A percentile compares a stretch with the other conserved stretches of the same genome.
Conservation (phyloP, 2,888 invertebrate genomes). For the Ophonus ardosiacus region DNA sequence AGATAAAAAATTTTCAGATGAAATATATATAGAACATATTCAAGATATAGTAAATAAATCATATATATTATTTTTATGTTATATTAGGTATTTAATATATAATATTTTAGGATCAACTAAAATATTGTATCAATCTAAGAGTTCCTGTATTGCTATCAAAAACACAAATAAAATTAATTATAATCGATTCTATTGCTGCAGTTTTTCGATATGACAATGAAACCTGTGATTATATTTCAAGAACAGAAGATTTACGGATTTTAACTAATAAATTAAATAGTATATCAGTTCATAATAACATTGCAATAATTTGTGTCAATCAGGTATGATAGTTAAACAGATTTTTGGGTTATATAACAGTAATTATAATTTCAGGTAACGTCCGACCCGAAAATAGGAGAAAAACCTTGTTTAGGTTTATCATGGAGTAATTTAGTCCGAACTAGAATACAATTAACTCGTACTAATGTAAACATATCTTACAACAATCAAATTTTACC, state of each 20-base stretch:
- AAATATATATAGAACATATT: constrained; percentile 83
- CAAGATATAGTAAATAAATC: constrained; percentile 76
- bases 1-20: constrained; percentile 76
- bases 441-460: constrained; percentile 77
- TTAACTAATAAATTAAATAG: constrained; percentile 79
- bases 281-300: constrained; percentile 77
- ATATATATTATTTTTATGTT: background rate
- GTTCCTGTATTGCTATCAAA: constrained; percentile 78
- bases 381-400: constrained; percentile 71
- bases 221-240: constrained; percentile 73
- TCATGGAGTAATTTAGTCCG: constrained; percentile 83
- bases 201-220: constrained; percentile 80
- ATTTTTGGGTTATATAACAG: constrained; percentile 40
- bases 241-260: constrained; percentile 79
- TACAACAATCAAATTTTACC: constrained; percentile 67
- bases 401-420: constrained; percentile 80
- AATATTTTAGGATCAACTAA: constrained; percentile 77
- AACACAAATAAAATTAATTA: constrained; percentile 79
- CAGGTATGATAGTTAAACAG: constrained; percentile 77
- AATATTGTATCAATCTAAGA: constrained; percentile 77
- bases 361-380: constrained; percentile 71
- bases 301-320: constrained; percentile 84
- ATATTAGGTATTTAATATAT: background rate
- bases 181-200: constrained; percentile 87
- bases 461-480: constrained; percentile 69